Percentiles rank a stretch among this genome's conserved stretches.
Evolutionary conservation across 2,888 invertebrate genomes (phyloP).

Genomic region (Polietes domitor): DNA sequence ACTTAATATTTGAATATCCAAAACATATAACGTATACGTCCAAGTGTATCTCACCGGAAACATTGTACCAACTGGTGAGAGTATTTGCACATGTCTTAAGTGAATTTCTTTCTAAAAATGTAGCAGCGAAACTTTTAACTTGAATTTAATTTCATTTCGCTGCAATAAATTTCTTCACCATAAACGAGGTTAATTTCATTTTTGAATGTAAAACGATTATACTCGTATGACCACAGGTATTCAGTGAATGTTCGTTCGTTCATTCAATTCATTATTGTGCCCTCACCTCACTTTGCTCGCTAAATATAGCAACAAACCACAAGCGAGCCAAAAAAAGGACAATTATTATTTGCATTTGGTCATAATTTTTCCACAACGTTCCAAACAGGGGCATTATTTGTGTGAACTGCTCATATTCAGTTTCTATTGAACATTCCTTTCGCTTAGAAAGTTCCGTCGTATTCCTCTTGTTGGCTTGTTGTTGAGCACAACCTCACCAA

Average conservation of each 20-base stretch:
- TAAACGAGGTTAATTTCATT: not conserved
- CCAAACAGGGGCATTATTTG: slow-evolving; percentile 29
- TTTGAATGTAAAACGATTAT: slow-evolving; percentile 1
- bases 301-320: not conserved
- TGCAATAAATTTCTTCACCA: not conserved
- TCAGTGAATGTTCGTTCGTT: slow-evolving; percentile 54
- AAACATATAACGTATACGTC: slow-evolving; percentile 47
- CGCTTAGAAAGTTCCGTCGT: not conserved
- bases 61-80: not conserved
- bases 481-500: not conserved
- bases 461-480: not conserved
- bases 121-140: not conserved
- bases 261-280: slow-evolving; percentile 36
- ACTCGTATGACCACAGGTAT: slow-evolving; percentile 40
- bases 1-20: slow-evolving; percentile 33
- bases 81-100: not conserved
- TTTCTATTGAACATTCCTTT: slow-evolving; percentile 34
- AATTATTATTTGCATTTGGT: slow-evolving; percentile 55
- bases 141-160: not conserved
- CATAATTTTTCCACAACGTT: slow-evolving; percentile 54
- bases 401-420: slow-evolving; percentile 29
- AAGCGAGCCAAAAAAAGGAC: not conserved
- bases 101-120: not conserved
- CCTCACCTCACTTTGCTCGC: slow-evolving; percentile 23
- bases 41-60: not conserved